Percentiles rank a stretch among this genome's conserved stretches.
These are phyloP conservation scores for Dascillus cervinus DNA, from an alignment of 2,888 invertebrate species.

Conservation along the genomic window DNA sequence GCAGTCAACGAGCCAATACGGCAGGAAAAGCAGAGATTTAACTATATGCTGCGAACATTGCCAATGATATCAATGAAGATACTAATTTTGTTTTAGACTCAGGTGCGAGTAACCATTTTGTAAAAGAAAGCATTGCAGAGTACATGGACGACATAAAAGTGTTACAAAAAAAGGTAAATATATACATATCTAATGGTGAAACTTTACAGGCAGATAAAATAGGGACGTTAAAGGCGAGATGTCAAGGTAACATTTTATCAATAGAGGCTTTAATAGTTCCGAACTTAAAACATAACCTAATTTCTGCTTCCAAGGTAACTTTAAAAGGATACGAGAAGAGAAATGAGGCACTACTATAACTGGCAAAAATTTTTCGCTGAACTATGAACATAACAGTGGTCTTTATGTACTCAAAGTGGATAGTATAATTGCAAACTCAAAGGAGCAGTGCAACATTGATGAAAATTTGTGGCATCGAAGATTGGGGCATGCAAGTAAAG, in stretches of 20 bases:
- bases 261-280: too few relatives aligned
- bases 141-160: conserved; percentile 1
- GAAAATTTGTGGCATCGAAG: conserved; percentile 2
- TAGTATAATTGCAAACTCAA: background rate
- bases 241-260: too few relatives aligned
- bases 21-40: conserved; percentile 1
- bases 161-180: too few relatives aligned
- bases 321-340: too few relatives aligned
- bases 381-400: background rate
- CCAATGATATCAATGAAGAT: background rate
- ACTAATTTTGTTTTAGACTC: background rate
- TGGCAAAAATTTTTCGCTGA: too few relatives aligned
- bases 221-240: too few relatives aligned
- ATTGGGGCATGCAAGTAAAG: conserved; percentile 1
- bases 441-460: background rate
- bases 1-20: background rate
- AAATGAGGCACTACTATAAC: too few relatives aligned
- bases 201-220: too few relatives aligned
- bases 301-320: too few relatives aligned
- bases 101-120: conserved; percentile 3
- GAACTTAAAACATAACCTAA: too few relatives aligned
- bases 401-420: background rate
- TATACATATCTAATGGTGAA: too few relatives aligned
- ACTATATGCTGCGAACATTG: background rate
- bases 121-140: background rate